Conservation (phyloP, 1,140 invertebrate genomes). For the Drosophila novamexicana region DNA sequence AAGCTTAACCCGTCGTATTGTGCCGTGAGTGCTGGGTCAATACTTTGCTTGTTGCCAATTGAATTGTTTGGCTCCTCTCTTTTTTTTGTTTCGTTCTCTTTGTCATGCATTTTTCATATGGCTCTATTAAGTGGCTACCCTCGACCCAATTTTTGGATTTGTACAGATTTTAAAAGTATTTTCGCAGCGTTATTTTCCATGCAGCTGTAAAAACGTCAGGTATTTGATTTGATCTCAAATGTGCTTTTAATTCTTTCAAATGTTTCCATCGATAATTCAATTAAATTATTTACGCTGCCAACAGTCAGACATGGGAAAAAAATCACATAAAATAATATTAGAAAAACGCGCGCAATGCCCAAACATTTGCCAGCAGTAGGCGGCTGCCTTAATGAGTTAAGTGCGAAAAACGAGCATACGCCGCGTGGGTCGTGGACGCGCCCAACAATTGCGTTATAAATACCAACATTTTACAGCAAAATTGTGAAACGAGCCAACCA, state of each 20-base stretch:
- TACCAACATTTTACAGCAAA: conserved; percentile 54
- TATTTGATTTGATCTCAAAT: conserved; percentile 51
- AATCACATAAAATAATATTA: conserved; percentile 38
- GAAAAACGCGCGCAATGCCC: conserved; percentile 36
- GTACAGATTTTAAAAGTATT: conserved; percentile 50
- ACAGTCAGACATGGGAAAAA: conserved; percentile 27
- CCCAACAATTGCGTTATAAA: conserved; percentile 56
- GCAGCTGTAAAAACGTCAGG: conserved; percentile 12
- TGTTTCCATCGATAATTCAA: conserved; percentile 62
- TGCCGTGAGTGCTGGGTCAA: conserved; percentile 58
- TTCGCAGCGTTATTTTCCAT: conserved; percentile 3
- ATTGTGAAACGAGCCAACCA: not conserved
- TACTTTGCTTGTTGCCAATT: conserved; percentile 45
- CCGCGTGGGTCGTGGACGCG: conserved; percentile 57
- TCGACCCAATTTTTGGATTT: conserved; percentile 36
- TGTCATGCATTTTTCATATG: conserved; percentile 46
- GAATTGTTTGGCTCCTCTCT: conserved; percentile 44
- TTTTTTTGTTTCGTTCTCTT: conserved; percentile 5
- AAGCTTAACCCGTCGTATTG: conserved; percentile 22
- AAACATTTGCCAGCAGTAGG: conserved; percentile 44
- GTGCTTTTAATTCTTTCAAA: conserved; percentile 58
- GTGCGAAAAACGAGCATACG: conserved; percentile 77
- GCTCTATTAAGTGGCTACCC: conserved; percentile 18
- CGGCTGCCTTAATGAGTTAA: conserved; percentile 68
- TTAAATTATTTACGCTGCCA: conserved; percentile 63